These are phyloP conservation scores for Nezara viridula DNA, from an alignment of 2,888 invertebrate species.

Conservation along the genomic window DNA sequence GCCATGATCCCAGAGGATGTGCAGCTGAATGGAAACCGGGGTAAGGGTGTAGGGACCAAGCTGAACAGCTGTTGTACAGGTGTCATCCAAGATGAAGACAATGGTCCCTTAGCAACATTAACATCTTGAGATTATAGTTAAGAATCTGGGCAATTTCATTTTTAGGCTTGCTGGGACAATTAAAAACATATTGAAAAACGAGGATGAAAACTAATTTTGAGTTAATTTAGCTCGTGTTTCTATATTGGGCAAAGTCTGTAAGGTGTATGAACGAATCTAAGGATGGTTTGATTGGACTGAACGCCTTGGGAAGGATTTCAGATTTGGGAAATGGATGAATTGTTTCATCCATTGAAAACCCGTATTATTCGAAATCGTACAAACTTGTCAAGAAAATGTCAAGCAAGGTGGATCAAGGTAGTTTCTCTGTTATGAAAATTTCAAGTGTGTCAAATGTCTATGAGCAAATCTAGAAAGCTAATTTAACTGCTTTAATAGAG, in stretches of 20 bases:
- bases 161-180: not conserved
- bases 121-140: not conserved
- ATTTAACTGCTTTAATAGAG: not conserved
- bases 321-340: not conserved
- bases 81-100: slow-evolving; percentile 20
- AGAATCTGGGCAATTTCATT: not conserved
- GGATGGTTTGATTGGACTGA: not conserved
- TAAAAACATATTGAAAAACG: not conserved
- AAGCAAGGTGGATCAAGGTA: not conserved
- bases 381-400: not conserved
- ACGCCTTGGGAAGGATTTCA: not conserved
- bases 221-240: no score
- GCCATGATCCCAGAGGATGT: not conserved
- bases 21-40: slow-evolving; percentile 8
- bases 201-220: not conserved
- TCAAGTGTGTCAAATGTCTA: not conserved
- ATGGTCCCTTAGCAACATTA: slow-evolving; percentile 6
- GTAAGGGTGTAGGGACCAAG: not conserved
- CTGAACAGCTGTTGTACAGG: slow-evolving; percentile 38
- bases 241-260: not conserved
- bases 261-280: not conserved
- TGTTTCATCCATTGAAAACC: no score
- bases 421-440: not conserved
- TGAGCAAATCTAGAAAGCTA: not conserved
- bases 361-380: no score